Evolutionary conservation across 1,140 invertebrate genomes (phyloP), one percentile per base, ranked within the genome.

Genomic region (Liolophura sinensis): DNA sequence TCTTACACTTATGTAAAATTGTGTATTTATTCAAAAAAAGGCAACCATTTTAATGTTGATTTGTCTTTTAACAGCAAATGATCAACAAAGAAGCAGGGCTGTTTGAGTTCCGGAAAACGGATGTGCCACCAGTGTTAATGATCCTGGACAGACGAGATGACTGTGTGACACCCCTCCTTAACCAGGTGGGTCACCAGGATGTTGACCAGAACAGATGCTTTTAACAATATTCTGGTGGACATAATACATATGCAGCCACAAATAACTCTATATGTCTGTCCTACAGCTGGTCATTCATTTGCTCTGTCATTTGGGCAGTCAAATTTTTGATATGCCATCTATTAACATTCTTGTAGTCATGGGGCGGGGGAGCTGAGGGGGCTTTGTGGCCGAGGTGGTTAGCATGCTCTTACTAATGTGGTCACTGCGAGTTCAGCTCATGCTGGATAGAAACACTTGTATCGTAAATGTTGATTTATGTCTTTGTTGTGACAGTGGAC

Each of bases 111-210:
- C 88, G 91, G 49, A 87, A 90, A 72, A 88, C 90, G 31, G 90
- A 89, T 81, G 85, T 89, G 0, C 86, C 89, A 6, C 91, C 95
- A 1, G 82, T 96, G 66, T 79, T 99, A 61, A 79, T 99, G 1
- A 92, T 99, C 70, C 78, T 99, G 16, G 96, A 98, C 81, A 87
- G 96, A 73, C 87, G 92, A 76, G 92, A 94, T 83, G 98, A 99
- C 88, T 92, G 95, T 0, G 91, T 99, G 0, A 98, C 98, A 3
- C 97, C 97, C 0, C 84, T 99, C 56, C 84, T 99, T n/a, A 98
- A 95, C 86, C 97, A 96, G 86, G 86, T 87, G 61, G 62, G 55
- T 31, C 47, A 27, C 31, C 9, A 5, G n/a, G 31, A 40, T 40
- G 31, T 40, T 40, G 3, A 9, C 3, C 3, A 40, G 31, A 9